Percentiles rank a stretch among this genome's conserved stretches.
These are phyloP conservation scores for Tonatia bakeri DNA, from an alignment of 2,113 vertebrate genomes.

Conservation along the genomic window DNA sequence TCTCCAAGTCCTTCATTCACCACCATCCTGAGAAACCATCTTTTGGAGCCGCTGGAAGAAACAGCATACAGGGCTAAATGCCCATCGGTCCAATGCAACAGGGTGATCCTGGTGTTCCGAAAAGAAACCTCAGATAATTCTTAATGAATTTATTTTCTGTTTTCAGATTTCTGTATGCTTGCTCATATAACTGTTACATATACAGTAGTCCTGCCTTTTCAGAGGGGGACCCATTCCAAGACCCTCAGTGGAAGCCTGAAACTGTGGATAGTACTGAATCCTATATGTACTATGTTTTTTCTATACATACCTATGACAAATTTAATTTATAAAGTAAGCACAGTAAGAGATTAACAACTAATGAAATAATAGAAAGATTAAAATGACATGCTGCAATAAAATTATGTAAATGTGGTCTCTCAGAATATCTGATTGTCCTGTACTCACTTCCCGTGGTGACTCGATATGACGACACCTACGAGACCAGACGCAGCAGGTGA, in stretches of 20 bases:
- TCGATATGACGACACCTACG: neutral
- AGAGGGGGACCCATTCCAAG: neutral
- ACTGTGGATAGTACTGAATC: neutral
- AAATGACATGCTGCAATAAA: neutral
- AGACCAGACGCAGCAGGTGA: neutral
- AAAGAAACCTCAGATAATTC: neutral
- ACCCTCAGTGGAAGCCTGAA: neutral
- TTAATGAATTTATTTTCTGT: neutral
- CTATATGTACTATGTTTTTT: neutral
- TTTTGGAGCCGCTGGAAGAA: neutral
- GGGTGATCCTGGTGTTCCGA: neutral
- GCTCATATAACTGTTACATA: neutral
- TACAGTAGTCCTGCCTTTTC: neutral
- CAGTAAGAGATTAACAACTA: neutral
- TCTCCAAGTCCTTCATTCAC: neutral
- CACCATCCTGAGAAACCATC: neutral
- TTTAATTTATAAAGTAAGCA: neutral
- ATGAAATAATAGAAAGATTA: neutral
- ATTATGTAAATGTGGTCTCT: neutral
- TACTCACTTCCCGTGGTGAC: no score
- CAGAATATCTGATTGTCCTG: neutral
- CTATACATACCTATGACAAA: neutral
- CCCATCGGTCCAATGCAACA: neutral
- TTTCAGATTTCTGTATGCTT: neutral
- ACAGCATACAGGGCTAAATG: neutral